Evolutionary conservation across 2,113 vertebrate species (phyloP).

Genomic region (Leucopsar rothschildi): DNA sequence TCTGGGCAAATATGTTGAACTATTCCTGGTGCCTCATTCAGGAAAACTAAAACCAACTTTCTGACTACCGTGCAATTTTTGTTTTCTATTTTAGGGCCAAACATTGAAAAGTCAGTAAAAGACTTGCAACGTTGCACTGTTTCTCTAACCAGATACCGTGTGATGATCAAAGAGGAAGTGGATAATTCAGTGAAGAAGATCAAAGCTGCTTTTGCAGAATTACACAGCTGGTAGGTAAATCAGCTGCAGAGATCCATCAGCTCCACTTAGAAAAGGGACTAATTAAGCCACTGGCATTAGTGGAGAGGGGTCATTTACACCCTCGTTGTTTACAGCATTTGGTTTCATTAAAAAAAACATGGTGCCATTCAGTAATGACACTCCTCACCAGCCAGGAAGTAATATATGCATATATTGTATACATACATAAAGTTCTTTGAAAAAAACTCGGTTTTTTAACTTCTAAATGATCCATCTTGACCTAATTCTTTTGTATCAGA

Average conservation of each 20-base stretch:
- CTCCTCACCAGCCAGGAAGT: background rate
- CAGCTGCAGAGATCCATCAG: background rate
- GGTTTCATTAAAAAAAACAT: background rate
- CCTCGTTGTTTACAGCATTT: background rate
- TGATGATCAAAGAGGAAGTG: constrained; percentile 82
- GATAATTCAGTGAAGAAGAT: constrained; percentile 83
- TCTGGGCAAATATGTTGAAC: background rate
- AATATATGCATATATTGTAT: background rate
- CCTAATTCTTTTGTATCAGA: background rate
- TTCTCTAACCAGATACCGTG: constrained; percentile 77
- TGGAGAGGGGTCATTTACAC: background rate
- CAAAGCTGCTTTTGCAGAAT: constrained; percentile 80
- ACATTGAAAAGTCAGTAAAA: constrained; percentile 82
- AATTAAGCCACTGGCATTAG: background rate
- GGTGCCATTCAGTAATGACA: background rate
- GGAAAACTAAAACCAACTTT: background rate
- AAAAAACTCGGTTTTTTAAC: background rate
- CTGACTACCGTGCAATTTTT: background rate
- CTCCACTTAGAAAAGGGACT: background rate
- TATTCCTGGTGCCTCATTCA: background rate
- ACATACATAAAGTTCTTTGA: background rate
- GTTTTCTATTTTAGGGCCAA: constrained; percentile 69
- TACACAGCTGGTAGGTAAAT: constrained; percentile 77
- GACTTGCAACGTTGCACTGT: constrained; percentile 82
- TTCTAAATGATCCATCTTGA: background rate